Conservation (phyloP, 2,888 invertebrate species). For the Yponomeuta plumbellus region DNA sequence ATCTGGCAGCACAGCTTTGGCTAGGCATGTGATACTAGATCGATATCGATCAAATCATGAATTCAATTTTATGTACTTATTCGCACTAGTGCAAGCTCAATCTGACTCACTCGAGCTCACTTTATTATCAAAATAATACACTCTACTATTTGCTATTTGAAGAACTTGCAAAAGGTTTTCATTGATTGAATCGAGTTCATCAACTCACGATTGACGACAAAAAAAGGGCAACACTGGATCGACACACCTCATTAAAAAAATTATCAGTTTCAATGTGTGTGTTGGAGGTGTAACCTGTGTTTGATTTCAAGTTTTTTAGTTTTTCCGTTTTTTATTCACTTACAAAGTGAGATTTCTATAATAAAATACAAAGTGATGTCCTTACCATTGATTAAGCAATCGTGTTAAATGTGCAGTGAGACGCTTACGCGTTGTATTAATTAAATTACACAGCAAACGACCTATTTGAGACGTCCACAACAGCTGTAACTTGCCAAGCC, state of each 20-base stretch:
- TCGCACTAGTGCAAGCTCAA: too few relatives aligned
- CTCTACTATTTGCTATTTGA: too few relatives aligned
- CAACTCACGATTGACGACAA: too few relatives aligned
- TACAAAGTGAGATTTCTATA: neutral
- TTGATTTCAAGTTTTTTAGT: constrained; percentile 1
- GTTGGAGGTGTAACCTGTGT: neutral
- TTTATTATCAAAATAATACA: too few relatives aligned
- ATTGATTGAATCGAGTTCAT: too few relatives aligned
- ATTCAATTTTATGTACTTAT: neutral
- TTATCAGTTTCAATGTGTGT: neutral
- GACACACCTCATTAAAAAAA: neutral
- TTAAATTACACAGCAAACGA: constrained; percentile 30
- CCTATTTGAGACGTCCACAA: constrained; percentile 25
- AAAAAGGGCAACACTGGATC: neutral
- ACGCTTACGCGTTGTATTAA: constrained; percentile 4
- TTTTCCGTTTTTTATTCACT: neutral
- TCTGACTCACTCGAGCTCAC: too few relatives aligned
- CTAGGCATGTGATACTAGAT: too few relatives aligned
- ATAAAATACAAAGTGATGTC: neutral
- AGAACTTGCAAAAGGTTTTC: too few relatives aligned
- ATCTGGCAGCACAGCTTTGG: too few relatives aligned
- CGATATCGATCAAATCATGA: too few relatives aligned
- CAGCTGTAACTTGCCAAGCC: constrained; percentile 42
- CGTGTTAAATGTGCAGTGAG: neutral
- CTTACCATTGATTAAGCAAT: neutral